Percentiles rank a stretch among this genome's conserved stretches.
Evolutionary conservation across 1,140 invertebrate genomes (phyloP).

Genomic region (Drosophila obscura): DNA sequence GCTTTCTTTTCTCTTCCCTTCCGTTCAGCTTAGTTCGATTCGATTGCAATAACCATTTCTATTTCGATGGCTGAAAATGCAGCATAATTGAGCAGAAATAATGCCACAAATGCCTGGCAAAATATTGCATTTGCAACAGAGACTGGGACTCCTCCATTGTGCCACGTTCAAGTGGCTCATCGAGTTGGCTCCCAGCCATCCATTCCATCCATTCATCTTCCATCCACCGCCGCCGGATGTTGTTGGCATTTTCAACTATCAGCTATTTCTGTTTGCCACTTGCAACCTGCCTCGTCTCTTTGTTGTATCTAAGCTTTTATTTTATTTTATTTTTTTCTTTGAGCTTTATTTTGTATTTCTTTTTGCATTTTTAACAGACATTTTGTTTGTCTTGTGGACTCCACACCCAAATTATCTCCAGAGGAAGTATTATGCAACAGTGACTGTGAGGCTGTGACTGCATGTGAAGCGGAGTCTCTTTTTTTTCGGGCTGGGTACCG

Average conservation of each 20-base stretch:
- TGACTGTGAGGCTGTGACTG: not conserved
- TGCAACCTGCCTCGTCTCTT: constrained; percentile 17
- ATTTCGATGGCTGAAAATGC: constrained; percentile 17
- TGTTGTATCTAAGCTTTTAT: not conserved
- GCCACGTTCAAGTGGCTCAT: constrained; percentile 55
- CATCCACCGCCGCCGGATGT: constrained; percentile 37
- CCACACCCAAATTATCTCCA: constrained; percentile 27
- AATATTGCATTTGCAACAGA: constrained; percentile 51
- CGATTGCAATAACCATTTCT: constrained; percentile 28
- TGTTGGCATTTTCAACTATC: constrained; percentile 37
- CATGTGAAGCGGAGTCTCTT: not conserved
- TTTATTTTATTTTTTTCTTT: constrained; percentile 17
- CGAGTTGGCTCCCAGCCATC: constrained; percentile 24
- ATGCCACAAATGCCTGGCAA: constrained; percentile 37
- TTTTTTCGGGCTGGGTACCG: too few species aligned
- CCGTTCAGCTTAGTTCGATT: constrained; percentile 15
- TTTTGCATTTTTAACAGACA: constrained; percentile 38
- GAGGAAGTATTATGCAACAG: constrained; percentile 31
- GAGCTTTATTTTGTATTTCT: constrained; percentile 11
- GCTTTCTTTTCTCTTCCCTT: constrained; percentile 28
- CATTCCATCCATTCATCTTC: constrained; percentile 17
- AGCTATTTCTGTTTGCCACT: constrained; percentile 42
- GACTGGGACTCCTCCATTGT: constrained; percentile 29
- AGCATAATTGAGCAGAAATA: constrained; percentile 68
- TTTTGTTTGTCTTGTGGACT: constrained; percentile 26